Base-by-base conservation (phyloP, 2,797 vertebrate genomes). In the Sus cebifrons region DNA sequence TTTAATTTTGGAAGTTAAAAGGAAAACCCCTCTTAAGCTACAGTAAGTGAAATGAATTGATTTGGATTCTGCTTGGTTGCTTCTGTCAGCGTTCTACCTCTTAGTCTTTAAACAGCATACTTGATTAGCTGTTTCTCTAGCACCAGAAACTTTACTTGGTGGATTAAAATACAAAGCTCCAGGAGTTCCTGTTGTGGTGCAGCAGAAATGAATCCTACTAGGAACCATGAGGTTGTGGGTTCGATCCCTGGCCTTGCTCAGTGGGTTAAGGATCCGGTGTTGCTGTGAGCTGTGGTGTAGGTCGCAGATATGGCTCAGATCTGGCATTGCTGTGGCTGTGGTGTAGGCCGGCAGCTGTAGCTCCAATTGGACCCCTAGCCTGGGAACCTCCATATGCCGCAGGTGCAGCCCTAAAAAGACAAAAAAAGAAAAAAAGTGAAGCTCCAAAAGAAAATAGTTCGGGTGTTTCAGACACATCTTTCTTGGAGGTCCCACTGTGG, bases 1-100 rank as follows among this genome's bases (percentile, higher is more conserved):
- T 81, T 81, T 93, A 74, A 62, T 79, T 94, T 83, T 83, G 62
- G 20, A 91, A 64, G 29, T 56, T 82, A 77, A 91, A 83, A 78
- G 32, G 77, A 84, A 89, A 83, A 17, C 56, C 54, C 36, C 71
- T 88, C 14, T 56, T 70, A 91, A 71, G 70, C 64, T 78, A 62
- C 16, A 83, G 15, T 40, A 64, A 83, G 44, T 82, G 54, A 82
- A 87, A 56, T 70, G 32, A 83, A 64, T 68, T 77, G n/a, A 81
- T 27, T 62, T 82, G 62, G 40, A 9, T 70, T 91, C 32, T 86
- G 49, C 16, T 49, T 86, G 40, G 40, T 23, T 32, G 56, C 49
- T 8, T 65, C 54, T 68, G 4, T 89, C 67, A 49, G 13, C 78
- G 29, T 27, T 58, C 65, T 88, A 60, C 68, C 36, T 14, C 54